phyloP scores from a whole-genome alignment of 2,888 invertebrate genomes.

The Trichopoda pennipes region DNA sequence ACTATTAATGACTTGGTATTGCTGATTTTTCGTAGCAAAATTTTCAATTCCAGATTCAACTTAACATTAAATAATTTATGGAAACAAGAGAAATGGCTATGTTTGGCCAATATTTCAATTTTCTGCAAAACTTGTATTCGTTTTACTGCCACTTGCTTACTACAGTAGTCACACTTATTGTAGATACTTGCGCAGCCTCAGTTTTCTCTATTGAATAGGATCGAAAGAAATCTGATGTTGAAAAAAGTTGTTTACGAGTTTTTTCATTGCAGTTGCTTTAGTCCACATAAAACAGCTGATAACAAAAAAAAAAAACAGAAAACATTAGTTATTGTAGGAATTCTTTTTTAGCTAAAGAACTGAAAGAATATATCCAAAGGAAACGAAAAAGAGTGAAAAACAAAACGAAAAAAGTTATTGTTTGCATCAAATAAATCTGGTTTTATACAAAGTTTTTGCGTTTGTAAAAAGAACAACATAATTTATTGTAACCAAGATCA shows the following conservation, averaged over 20 bases:
- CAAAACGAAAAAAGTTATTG: slow-evolving; percentile 32
- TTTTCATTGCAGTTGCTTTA: slow-evolving; percentile 1
- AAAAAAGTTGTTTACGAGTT: slow-evolving; percentile 8
- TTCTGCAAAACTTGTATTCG: slow-evolving; percentile 23
- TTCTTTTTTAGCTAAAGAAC: slow-evolving; percentile 35
- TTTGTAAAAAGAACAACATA: slow-evolving; percentile 33
- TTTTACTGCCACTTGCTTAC: background rate
- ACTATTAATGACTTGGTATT: no score
- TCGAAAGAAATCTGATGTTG: slow-evolving; percentile 29
- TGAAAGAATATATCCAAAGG: background rate
- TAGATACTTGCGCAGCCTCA: slow-evolving; percentile 33
- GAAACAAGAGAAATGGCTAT: slow-evolving; percentile 51
- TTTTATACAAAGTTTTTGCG: slow-evolving; percentile 36
- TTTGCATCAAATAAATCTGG: slow-evolving; percentile 44
- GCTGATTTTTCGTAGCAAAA: no score
- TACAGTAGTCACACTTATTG: background rate
- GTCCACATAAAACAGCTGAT: slow-evolving; percentile 5
- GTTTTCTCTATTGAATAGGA: slow-evolving; percentile 37
- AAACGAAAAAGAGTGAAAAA: slow-evolving; percentile 16
- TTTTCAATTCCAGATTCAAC: no score
- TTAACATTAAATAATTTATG: slow-evolving; percentile 55
- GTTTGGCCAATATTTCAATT: slow-evolving; percentile 8
- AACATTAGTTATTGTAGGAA: background rate
- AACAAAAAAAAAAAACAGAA: background rate
- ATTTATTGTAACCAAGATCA: slow-evolving; percentile 54